phyloP scores from a whole-genome alignment of 2,888 invertebrate genomes.

The Isoperla grammatica region DNA sequence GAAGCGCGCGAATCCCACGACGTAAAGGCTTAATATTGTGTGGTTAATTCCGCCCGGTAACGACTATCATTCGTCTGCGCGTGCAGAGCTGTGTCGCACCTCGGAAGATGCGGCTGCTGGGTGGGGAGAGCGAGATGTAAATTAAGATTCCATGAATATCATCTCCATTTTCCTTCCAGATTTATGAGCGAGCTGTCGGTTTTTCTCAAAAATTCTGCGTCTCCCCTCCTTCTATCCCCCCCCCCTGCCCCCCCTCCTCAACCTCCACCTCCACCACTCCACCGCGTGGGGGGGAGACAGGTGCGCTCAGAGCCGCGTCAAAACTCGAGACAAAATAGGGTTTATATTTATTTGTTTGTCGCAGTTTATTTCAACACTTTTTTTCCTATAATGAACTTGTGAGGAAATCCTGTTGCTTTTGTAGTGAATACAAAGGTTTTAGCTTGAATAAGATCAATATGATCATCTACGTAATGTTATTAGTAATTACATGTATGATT shows the following conservation, averaged over 20 bases:
- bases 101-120: background rate
- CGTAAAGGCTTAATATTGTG: constrained; percentile 4
- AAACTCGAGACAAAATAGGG: background rate
- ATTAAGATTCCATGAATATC: constrained; percentile 25
- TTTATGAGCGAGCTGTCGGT: constrained; percentile 20
- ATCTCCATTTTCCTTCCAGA: constrained; percentile 23
- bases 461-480: too few relatives aligned
- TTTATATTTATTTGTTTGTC: background rate
- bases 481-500: too few relatives aligned
- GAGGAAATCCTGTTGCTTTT: too few relatives aligned
- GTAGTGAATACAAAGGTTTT: too few relatives aligned
- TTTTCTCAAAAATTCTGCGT: background rate
- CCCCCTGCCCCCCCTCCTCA: too few relatives aligned
- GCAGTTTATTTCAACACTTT: too few relatives aligned
- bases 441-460: too few relatives aligned
- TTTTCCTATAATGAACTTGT: too few relatives aligned
- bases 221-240: background rate
- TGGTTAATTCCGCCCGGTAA: constrained; percentile 16
- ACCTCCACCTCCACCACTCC: too few relatives aligned
- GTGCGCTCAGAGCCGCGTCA: too few relatives aligned
- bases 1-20: background rate
- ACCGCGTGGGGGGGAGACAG: too few relatives aligned
- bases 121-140: constrained; percentile 18
- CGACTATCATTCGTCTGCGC: constrained; percentile 17
- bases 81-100: constrained; percentile 10